Conservation (phyloP, 2,797 vertebrate species). For the Eulemur mongoz region DNA sequence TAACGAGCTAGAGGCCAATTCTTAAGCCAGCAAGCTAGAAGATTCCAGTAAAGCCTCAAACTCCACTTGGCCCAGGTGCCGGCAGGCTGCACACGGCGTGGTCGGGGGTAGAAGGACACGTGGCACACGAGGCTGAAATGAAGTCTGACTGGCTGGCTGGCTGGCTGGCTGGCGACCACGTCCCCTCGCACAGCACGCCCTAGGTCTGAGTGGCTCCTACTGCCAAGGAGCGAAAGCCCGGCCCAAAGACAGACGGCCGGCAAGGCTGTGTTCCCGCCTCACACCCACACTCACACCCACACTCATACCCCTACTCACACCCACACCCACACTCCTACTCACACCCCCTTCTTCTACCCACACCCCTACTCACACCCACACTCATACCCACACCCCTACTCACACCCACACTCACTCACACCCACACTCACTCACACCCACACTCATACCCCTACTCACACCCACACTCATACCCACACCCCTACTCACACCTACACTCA, state of each 20-base stretch:
- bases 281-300: no score
- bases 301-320: no score
- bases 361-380: no score
- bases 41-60: background rate
- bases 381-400: no score
- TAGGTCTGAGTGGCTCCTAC: accelerated
- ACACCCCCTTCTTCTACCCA: no score
- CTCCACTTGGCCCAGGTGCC: accelerated
- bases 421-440: no score
- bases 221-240: accelerated
- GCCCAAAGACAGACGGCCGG: background rate
- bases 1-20: background rate
- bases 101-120: accelerated
- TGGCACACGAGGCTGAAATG: accelerated
- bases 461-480: no score
- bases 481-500: accelerated
- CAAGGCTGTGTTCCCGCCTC: background rate
- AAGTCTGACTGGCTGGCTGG: background rate
- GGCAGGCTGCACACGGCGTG: accelerated
- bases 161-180: background rate
- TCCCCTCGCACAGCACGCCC: no score
- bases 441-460: accelerated
- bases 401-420: no score
- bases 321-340: no score
- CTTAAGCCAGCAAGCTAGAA: background rate